Conservation (phyloP, 2,888 invertebrate genomes). For the Perizoma flavofasciatum region DNA sequence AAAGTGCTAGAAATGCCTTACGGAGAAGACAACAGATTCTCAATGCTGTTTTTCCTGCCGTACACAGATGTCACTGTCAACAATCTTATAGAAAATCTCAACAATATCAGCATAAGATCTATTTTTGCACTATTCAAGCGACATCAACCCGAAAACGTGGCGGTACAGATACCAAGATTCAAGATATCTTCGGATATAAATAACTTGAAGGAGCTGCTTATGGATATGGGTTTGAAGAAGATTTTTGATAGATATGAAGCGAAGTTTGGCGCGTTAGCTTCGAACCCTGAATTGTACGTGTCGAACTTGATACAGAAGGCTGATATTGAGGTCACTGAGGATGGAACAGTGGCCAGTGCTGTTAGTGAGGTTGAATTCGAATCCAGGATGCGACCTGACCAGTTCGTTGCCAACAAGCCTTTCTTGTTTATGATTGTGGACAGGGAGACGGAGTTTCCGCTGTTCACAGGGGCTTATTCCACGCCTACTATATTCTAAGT, state of each 20-base stretch:
- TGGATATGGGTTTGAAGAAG: slow-evolving; percentile 65
- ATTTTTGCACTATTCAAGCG: slow-evolving; percentile 71
- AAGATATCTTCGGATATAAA: slow-evolving; percentile 76
- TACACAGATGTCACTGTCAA: slow-evolving; percentile 63
- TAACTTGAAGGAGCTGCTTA: slow-evolving; percentile 71
- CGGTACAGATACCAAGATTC: slow-evolving; percentile 85
- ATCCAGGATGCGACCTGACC: slow-evolving; percentile 45
- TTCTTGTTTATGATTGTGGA: slow-evolving; percentile 75
- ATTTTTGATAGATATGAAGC: slow-evolving; percentile 60
- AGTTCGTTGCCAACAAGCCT: slow-evolving; percentile 62
- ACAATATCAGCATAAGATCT: slow-evolving; percentile 65
- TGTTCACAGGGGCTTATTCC: slow-evolving; percentile 72
- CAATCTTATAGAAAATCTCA: slow-evolving; percentile 77
- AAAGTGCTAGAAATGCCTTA: slow-evolving; percentile 68
- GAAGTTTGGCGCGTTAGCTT: slow-evolving; percentile 54
- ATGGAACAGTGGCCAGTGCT: slow-evolving; percentile 62
- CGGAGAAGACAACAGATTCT: slow-evolving; percentile 67
- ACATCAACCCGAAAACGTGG: slow-evolving; percentile 66
- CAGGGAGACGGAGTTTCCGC: slow-evolving; percentile 51
- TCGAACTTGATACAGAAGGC: slow-evolving; percentile 72
- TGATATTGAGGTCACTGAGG: slow-evolving; percentile 68
- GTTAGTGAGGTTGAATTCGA: slow-evolving; percentile 49
- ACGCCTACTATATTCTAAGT: slow-evolving; percentile 55
- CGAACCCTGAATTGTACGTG: slow-evolving; percentile 54
- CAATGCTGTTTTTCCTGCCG: slow-evolving; percentile 87